Conservation (phyloP, 2,888 invertebrate species). For the Lepidocyrtinus sp. region DNA sequence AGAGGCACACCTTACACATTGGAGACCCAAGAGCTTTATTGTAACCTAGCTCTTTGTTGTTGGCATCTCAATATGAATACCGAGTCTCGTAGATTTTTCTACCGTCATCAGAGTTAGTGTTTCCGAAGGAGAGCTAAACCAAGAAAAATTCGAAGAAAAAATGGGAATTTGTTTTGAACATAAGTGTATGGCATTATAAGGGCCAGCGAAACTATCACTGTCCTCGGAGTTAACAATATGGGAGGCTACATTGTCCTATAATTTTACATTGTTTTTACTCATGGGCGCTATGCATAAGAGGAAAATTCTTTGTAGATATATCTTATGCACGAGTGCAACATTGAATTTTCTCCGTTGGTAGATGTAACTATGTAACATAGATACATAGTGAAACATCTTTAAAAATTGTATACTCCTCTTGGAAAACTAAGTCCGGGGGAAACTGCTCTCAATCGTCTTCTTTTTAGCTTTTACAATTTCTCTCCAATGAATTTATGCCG, state of each 20-base stretch:
- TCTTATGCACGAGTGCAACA: constrained; percentile 6
- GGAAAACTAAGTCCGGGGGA: not conserved
- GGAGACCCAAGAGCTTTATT: not conserved
- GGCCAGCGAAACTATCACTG: not conserved
- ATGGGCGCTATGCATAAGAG: not conserved
- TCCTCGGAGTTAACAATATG: not conserved
- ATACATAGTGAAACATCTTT: not conserved
- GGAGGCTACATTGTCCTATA: not conserved
- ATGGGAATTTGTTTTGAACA: not conserved
- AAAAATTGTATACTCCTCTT: not conserved
- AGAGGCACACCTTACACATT: constrained; percentile 22
- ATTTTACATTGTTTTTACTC: constrained; percentile 3
- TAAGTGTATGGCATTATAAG: not conserved
- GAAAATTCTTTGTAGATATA: not conserved
- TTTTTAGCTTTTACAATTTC: constrained; percentile 4
- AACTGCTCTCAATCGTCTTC: constrained; percentile 11
- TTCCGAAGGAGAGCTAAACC: constrained; percentile 5
- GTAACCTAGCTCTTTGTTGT: not conserved
- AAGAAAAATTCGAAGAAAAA: constrained; percentile 15
- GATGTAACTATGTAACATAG: not conserved
- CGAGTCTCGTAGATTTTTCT: constrained; percentile 1
- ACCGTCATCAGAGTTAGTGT: too few relatives aligned
- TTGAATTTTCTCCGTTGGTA: not conserved
- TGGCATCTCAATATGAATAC: constrained; percentile 4
- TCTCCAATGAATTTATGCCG: constrained; percentile 9